phyloP scores from a whole-genome alignment of 2,113 vertebrate genomes.

The Epinephelus fuscoguttatus region DNA sequence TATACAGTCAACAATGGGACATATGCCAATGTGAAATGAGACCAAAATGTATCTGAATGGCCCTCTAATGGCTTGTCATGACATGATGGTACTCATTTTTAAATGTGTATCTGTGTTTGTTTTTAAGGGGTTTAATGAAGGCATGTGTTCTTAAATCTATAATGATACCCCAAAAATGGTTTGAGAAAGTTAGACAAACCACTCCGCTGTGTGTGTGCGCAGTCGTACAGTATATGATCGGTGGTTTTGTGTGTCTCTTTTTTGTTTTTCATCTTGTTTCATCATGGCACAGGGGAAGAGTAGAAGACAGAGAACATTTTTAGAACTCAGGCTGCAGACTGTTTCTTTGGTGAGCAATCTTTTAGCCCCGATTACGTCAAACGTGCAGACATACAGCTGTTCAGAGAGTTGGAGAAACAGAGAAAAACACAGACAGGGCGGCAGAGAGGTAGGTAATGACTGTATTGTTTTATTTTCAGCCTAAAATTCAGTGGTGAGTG shows the following conservation, averaged over 20 bases:
- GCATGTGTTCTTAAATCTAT: slow-evolving; percentile 46
- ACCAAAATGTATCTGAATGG: slow-evolving; percentile 42
- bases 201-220: slow-evolving; percentile 14
- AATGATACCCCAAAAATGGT: slow-evolving; percentile 51
- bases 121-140: slow-evolving; percentile 56
- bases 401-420: slow-evolving; percentile 49
- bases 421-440: slow-evolving; percentile 33
- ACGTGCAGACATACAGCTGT: slow-evolving; percentile 70
- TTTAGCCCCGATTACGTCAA: slow-evolving; percentile 74
- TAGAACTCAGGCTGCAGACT: slow-evolving; percentile 68
- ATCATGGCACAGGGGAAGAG: slow-evolving; percentile 70
- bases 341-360: slow-evolving; percentile 75
- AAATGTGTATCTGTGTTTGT: slow-evolving; percentile 19
- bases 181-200: slow-evolving; percentile 55
- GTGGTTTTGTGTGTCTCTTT: slow-evolving; percentile 52
- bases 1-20: slow-evolving; percentile 20
- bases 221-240: slow-evolving; percentile 35
- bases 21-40: slow-evolving; percentile 36
- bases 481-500: slow-evolving; percentile 24
- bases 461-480: slow-evolving; percentile 50
- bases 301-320: slow-evolving; percentile 70
- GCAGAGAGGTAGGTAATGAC: slow-evolving; percentile 49
- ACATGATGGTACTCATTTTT: slow-evolving; percentile 28
- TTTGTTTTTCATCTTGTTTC: slow-evolving; percentile 75
- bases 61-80: slow-evolving; percentile 53